Conservation (phyloP, 2,888 invertebrate genomes). For the Creontiades dilutus region DNA sequence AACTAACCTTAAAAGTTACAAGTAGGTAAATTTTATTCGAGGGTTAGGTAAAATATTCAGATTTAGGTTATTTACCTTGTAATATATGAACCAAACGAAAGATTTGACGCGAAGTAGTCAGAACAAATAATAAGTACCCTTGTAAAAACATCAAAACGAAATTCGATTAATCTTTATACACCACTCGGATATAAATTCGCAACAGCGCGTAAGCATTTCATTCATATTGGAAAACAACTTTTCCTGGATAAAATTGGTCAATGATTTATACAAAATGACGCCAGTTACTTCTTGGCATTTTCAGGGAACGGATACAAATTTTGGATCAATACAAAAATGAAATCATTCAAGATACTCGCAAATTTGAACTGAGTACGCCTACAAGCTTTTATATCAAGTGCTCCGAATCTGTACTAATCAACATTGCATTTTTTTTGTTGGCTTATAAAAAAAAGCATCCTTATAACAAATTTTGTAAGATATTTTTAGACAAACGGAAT, state of each 20-base stretch:
- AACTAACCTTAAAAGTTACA: conserved; percentile 28
- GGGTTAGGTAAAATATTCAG: conserved; percentile 32
- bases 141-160: neutral
- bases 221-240: neutral
- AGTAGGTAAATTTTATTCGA: conserved; percentile 5
- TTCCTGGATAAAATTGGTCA: conserved; percentile 17
- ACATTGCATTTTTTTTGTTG: neutral
- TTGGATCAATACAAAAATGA: neutral
- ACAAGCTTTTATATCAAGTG: conserved; percentile 27
- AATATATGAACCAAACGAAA: neutral
- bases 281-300: neutral
- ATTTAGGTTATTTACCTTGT: neutral
- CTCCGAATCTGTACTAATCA: conserved; percentile 25
- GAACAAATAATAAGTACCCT: conserved; percentile 2
- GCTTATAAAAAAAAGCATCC: neutral
- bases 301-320: neutral
- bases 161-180: conserved; percentile 3
- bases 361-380: neutral
- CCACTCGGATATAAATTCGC: neutral
- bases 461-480: conserved; percentile 1
- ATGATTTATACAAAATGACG: neutral
- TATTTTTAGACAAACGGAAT: neutral
- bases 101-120: neutral
- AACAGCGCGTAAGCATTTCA: neutral
- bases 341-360: neutral